A percentile compares a stretch with the other conserved stretches of the same genome.
Evolutionary conservation across 2,113 vertebrate genomes (phyloP).

Genomic region (Alaudala cheleensis): DNA sequence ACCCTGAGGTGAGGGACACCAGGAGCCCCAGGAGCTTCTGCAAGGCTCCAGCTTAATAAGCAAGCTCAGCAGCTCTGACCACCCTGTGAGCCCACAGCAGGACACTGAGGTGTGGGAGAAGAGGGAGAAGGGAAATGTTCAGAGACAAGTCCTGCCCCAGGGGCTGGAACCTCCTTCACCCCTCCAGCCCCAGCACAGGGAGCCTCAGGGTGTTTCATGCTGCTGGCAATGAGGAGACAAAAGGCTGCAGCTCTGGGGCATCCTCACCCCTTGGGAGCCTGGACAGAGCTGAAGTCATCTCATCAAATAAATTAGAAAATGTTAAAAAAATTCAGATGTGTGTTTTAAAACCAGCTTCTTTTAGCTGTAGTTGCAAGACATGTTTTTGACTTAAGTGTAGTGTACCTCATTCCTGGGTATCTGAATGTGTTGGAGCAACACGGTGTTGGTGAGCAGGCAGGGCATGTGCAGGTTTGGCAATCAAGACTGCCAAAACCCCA

Average conservation of each 20-base stretch:
- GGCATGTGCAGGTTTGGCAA: neutral
- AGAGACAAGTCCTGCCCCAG: neutral
- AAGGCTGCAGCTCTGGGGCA: neutral
- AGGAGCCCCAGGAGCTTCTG: neutral
- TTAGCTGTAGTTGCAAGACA: neutral
- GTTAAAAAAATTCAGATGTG: neutral
- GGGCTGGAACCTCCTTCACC: neutral
- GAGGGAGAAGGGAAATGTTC: neutral
- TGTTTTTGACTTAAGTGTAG: neutral
- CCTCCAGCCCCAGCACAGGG: neutral
- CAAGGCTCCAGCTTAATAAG: neutral
- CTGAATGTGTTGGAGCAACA: neutral
- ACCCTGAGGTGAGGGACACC: neutral
- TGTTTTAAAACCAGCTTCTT: neutral
- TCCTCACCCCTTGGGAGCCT: neutral
- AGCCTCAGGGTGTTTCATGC: neutral
- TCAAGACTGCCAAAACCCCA: neutral
- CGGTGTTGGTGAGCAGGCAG: neutral
- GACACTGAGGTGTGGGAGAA: fast-evolving
- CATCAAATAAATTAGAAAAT: neutral
- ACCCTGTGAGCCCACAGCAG: neutral
- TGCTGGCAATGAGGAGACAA: neutral
- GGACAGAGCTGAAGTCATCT: neutral
- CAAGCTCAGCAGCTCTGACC: neutral
- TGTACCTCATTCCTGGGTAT: neutral